phyloP scores from a whole-genome alignment of 1,140 invertebrate genomes.

The Drosophila melanica region DNA sequence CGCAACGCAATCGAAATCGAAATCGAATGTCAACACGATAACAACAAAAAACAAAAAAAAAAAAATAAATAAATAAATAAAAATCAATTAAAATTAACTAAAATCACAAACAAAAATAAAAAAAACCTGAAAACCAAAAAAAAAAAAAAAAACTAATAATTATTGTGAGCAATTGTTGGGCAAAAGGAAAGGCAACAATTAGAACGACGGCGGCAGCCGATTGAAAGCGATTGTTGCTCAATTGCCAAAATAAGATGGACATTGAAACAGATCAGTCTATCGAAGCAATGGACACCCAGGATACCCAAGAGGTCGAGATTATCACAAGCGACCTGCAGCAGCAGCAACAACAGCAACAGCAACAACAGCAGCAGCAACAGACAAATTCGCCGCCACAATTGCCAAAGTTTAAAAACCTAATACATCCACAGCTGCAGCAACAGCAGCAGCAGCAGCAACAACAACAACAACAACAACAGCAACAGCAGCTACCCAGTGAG shows the following conservation, averaged over 20 bases:
- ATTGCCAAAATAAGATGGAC: slow-evolving; percentile 82
- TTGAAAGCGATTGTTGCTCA: slow-evolving; percentile 44
- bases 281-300: slow-evolving; percentile 84
- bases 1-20: slow-evolving; percentile 32
- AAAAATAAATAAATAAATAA: background rate
- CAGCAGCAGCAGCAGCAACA: slow-evolving; percentile 34
- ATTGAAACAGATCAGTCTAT: slow-evolving; percentile 83
- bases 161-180: background rate
- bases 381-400: slow-evolving; percentile 72
- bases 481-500: slow-evolving; percentile 71
- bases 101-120: background rate
- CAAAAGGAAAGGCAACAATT: slow-evolving; percentile 6
- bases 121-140: background rate
- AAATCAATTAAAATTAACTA: background rate
- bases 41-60: slow-evolving; percentile 10
- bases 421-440: slow-evolving; percentile 59
- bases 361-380: slow-evolving; percentile 65
- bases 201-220: slow-evolving; percentile 30
- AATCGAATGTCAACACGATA: slow-evolving; percentile 46
- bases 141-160: slow-evolving; percentile 1
- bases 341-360: slow-evolving; percentile 61
- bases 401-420: slow-evolving; percentile 72
- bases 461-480: slow-evolving; percentile 46
- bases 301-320: slow-evolving; percentile 82
- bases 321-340: slow-evolving; percentile 74